Percentiles rank a stretch among this genome's conserved stretches.
These are phyloP conservation scores for Arizona elegans DNA, from an alignment of 2,113 vertebrate genomes.

Conservation along the genomic window DNA sequence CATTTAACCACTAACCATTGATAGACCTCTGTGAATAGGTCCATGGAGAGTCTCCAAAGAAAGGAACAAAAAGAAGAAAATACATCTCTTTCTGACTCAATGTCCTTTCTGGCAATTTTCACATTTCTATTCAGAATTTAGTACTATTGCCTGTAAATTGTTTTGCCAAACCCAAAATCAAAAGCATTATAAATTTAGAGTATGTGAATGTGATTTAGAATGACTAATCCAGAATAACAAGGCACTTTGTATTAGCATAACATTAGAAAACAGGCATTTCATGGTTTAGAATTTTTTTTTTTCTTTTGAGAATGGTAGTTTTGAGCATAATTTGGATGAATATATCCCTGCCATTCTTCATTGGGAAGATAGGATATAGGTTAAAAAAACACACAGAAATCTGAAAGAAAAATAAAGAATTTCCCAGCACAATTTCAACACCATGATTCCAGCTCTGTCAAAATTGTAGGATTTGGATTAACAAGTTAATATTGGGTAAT, in stretches of 20 bases:
- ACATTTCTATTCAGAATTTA: neutral
- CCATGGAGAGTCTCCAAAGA: neutral
- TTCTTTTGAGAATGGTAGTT: conserved; percentile 10
- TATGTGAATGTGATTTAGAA: neutral
- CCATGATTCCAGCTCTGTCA: conserved; percentile 1
- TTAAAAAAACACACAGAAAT: neutral
- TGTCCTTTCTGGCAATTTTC: neutral
- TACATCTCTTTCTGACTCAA: neutral
- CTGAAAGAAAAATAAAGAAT: conserved; percentile 6
- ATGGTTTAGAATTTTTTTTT: neutral
- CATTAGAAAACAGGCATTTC: conserved; percentile 2
- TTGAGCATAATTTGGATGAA: conserved; percentile 9
- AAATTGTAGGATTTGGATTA: conserved; percentile 37
- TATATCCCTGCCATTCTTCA: conserved; percentile 5
- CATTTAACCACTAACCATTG: neutral
- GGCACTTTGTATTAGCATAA: neutral
- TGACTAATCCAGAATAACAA: conserved; percentile 6
- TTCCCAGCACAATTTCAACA: neutral
- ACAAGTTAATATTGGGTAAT: conserved; percentile 45
- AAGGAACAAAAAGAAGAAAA: neutral
- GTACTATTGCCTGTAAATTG: conserved; percentile 20
- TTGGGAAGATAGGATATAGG: neutral
- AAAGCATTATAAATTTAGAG: conserved; percentile 13
- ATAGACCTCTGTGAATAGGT: neutral
- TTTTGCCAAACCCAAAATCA: conserved; percentile 19